Evolutionary conservation across 2,888 invertebrate genomes (phyloP).

Genomic region (Cyclophora punctaria): DNA sequence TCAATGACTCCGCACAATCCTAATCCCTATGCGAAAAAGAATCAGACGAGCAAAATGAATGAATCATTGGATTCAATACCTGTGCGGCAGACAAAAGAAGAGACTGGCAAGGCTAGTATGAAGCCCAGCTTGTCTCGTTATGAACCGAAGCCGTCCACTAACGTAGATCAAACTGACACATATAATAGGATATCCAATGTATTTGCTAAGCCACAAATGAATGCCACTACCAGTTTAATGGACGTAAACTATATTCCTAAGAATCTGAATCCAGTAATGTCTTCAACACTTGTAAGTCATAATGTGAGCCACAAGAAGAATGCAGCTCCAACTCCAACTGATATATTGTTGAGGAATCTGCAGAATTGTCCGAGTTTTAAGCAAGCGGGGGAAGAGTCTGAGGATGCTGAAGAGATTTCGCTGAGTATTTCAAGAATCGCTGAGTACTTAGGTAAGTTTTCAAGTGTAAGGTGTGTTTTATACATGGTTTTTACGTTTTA

Average conservation of each 20-base stretch:
- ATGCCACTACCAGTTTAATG: not conserved
- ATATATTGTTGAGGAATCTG: conserved; percentile 42
- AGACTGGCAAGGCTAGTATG: no score
- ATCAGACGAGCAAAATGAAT: conserved; percentile 36
- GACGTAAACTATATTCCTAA: conserved; percentile 8
- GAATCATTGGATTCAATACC: conserved; percentile 53
- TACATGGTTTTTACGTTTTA: no score
- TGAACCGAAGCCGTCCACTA: no score
- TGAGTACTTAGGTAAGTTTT: conserved; percentile 51
- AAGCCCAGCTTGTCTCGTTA: no score
- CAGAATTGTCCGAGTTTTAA: conserved; percentile 31
- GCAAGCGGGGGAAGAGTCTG: conserved; percentile 42
- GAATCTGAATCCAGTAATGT: conserved; percentile 17
- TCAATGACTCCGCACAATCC: conserved; percentile 20
- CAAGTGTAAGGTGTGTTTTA: no score
- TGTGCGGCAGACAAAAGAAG: conserved; percentile 36
- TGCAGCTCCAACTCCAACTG: conserved; percentile 29
- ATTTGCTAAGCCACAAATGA: not conserved
- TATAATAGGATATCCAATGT: conserved; percentile 4
- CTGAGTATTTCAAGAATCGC: conserved; percentile 61
- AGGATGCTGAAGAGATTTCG: conserved; percentile 49
- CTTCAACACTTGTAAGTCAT: conserved; percentile 18
- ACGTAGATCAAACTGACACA: conserved; percentile 3
- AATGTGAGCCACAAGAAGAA: conserved; percentile 12
- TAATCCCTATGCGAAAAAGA: conserved; percentile 9